Evolutionary conservation across 2,888 invertebrate genomes (phyloP).

Genomic region (Notocelia uddmanniana): DNA sequence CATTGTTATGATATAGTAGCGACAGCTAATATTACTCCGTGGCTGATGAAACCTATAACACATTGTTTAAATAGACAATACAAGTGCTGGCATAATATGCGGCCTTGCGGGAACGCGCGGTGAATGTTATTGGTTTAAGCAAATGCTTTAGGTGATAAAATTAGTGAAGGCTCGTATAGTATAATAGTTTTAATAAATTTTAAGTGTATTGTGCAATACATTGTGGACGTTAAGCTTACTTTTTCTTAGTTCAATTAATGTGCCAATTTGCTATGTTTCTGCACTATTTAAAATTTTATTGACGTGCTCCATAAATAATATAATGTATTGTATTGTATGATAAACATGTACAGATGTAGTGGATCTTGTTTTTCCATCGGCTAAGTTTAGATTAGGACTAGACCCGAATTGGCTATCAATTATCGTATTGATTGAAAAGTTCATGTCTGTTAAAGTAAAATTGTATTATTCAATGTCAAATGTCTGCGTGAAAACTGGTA

Average conservation of each 20-base stretch:
- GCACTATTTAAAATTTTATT: no score
- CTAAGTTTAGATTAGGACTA: no score
- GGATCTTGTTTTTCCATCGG: no score
- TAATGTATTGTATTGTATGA: no score
- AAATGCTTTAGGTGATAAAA: constrained; percentile 12
- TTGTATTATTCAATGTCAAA: no score
- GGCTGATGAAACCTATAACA: constrained; percentile 22
- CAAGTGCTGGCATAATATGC: constrained; percentile 9
- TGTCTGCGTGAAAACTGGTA: no score
- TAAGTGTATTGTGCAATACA: neutral
- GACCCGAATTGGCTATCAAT: no score
- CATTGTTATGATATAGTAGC: constrained; percentile 30
- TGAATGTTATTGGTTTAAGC: constrained; percentile 18
- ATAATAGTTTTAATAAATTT: constrained; percentile 15
- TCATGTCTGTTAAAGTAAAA: no score
- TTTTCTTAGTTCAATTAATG: neutral
- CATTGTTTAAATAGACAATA: constrained; percentile 30
- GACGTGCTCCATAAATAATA: no score
- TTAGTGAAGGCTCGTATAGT: neutral
- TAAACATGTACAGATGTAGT: no score
- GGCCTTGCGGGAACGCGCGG: constrained; percentile 22
- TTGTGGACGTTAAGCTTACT: neutral
- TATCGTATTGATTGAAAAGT: no score
- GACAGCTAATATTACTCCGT: constrained; percentile 13
- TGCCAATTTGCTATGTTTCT: no score